Evolutionary conservation across 2,888 invertebrate species (phyloP).

Genomic region (Norana najaformis): DNA sequence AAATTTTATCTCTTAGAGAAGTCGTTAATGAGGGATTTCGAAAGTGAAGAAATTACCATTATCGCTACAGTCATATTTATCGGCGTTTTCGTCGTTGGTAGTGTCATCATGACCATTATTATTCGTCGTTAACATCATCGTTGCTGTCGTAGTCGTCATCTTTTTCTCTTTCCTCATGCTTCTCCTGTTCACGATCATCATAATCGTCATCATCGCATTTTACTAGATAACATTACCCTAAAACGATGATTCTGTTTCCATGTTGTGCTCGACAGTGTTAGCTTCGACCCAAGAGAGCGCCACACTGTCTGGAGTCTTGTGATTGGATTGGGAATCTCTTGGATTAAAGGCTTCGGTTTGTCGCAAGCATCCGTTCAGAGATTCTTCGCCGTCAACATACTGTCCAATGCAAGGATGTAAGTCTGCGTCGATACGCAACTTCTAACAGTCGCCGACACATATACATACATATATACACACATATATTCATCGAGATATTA

Average conservation of each 20-base stretch:
- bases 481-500: no score
- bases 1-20: no score
- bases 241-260: not conserved
- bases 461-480: no score
- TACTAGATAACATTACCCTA: not conserved
- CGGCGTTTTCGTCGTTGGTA: not conserved
- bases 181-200: no score
- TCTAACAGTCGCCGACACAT: no score
- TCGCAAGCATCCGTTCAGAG: conserved; percentile 34
- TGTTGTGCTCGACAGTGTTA: not conserved
- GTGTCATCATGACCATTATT: no score
- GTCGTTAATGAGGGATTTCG: no score
- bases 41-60: no score
- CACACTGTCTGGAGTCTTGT: conserved; percentile 34
- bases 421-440: no score
- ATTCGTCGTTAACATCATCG: not conserved
- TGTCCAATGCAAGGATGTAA: conserved; percentile 28
- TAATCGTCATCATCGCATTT: not conserved
- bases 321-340: conserved; percentile 16
- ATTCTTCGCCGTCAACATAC: conserved; percentile 15
- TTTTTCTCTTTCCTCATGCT: not conserved
- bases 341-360: conserved; percentile 27
- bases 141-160: not conserved
- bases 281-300: conserved; percentile 33
- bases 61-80: conserved; percentile 19